phyloP scores from a whole-genome alignment of 2,888 invertebrate genomes.

The Mythimna impura region DNA sequence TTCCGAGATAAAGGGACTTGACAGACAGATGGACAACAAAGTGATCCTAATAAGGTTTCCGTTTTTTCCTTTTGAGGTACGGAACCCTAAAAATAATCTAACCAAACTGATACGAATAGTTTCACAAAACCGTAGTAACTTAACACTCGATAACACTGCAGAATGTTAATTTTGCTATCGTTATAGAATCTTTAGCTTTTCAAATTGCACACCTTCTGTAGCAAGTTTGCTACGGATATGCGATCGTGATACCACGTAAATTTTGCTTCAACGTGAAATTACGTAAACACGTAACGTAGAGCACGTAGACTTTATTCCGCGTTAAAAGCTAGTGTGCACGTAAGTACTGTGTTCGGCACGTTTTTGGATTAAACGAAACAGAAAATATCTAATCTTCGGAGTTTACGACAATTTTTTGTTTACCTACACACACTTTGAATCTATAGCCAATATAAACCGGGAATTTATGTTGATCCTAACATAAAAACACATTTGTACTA shows the following conservation, averaged over 20 bases:
- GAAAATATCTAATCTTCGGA: not conserved
- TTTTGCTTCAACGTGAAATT: conserved; percentile 5
- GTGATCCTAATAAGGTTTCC: too few relatives aligned
- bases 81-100: not conserved
- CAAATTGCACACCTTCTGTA: conserved; percentile 36
- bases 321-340: conserved; percentile 2
- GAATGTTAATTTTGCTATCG: conserved; percentile 27
- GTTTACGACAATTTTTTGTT: not conserved
- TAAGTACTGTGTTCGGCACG: not conserved
- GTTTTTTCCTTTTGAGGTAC: too few relatives aligned
- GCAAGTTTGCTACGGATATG: conserved; percentile 11
- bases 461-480: not conserved
- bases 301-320: conserved; percentile 1
- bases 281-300: conserved; percentile 7
- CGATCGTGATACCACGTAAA: conserved; percentile 3
- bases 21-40: too few relatives aligned
- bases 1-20: too few relatives aligned
- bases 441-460: not conserved
- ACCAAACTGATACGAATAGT: not conserved
- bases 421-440: not conserved
- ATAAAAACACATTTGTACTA: not conserved
- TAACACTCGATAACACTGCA: not conserved
- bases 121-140: not conserved
- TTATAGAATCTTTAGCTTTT: conserved; percentile 7
- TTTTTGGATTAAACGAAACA: conserved; percentile 7